These are phyloP conservation scores for Leptothorax acervorum DNA, from an alignment of 2,888 invertebrate genomes.

Conservation along the genomic window DNA sequence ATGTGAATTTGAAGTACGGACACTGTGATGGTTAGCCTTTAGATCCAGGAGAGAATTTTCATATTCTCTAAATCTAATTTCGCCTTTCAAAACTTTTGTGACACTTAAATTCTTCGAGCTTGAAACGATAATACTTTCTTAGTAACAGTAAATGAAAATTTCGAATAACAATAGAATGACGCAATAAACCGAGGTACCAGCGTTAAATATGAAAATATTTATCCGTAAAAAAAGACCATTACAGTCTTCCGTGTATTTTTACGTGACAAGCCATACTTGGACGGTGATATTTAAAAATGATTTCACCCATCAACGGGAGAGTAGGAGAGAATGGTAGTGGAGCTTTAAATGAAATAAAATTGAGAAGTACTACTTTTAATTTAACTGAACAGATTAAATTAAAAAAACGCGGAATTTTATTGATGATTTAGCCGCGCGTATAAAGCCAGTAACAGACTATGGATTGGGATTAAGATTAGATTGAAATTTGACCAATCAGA, in stretches of 20 bases:
- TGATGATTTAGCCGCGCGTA: background rate
- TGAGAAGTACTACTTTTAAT: background rate
- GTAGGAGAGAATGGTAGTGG: background rate
- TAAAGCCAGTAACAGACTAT: too few species aligned
- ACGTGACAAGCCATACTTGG: background rate
- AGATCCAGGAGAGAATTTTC: too few species aligned
- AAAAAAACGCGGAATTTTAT: background rate
- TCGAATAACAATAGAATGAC: background rate
- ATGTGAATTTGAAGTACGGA: too few species aligned
- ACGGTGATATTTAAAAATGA: constrained; percentile 26
- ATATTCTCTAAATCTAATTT: too few species aligned
- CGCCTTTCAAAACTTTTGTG: too few species aligned
- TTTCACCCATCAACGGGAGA: background rate
- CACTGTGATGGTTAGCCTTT: too few species aligned
- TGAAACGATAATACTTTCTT: background rate
- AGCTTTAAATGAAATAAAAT: background rate
- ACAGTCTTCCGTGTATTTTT: constrained; percentile 1
- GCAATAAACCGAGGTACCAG: background rate
- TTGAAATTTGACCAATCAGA: too few species aligned
- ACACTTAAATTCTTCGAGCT: background rate
- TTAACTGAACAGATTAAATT: constrained; percentile 4
- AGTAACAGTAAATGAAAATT: background rate
- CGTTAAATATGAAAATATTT: constrained; percentile 1
- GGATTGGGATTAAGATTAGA: too few species aligned
- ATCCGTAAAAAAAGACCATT: background rate